These are phyloP conservation scores for Channa argus DNA, from an alignment of 2,113 vertebrate species.

Conservation along the genomic window DNA sequence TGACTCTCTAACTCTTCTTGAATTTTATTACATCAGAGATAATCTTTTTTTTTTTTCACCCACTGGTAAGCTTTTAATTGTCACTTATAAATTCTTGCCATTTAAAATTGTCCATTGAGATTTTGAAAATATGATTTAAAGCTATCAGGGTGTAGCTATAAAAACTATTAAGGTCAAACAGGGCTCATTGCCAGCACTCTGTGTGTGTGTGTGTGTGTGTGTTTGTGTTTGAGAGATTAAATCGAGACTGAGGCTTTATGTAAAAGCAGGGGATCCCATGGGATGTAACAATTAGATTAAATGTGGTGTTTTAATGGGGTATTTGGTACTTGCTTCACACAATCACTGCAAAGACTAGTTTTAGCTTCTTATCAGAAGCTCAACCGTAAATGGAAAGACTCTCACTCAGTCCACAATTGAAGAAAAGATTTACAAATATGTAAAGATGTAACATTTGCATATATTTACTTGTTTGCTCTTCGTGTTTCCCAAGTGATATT, in stretches of 20 bases:
- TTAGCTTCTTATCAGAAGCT: neutral
- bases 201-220: neutral
- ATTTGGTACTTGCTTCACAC: no score
- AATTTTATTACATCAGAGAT: neutral
- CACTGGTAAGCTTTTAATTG: slow-evolving; percentile 5
- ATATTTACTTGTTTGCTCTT: slow-evolving; percentile 2
- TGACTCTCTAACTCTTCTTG: neutral
- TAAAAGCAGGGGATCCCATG: no score
- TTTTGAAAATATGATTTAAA: slow-evolving; percentile 9
- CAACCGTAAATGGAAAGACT: slow-evolving; percentile 3
- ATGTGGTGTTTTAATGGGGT: no score
- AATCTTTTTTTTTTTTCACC: neutral
- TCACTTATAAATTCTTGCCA: neutral
- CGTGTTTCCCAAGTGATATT: neutral
- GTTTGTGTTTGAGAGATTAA: neutral
- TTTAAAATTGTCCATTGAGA: neutral
- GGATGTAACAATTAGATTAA: no score
- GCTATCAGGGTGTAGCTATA: neutral
- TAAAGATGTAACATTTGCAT: neutral
- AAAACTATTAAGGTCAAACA: neutral
- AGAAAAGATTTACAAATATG: neutral
- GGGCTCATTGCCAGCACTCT: neutral
- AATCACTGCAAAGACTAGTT: no score
- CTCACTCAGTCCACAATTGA: neutral
- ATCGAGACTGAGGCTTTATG: no score